Conservation (phyloP, 2,888 invertebrate genomes). For the Mythimna impura region DNA sequence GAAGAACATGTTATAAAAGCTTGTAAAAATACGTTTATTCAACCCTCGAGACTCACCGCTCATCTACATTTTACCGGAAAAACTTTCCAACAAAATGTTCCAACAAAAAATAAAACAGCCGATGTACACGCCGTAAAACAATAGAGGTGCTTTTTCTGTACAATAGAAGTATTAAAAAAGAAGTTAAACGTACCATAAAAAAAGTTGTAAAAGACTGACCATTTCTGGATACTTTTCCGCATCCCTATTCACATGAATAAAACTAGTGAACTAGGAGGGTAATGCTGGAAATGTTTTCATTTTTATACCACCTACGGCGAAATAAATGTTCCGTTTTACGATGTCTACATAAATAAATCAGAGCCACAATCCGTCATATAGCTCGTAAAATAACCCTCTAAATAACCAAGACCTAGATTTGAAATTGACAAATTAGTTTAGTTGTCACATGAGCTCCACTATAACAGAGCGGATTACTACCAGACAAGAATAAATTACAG, state of each 20-base stretch:
- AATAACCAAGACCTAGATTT: constrained; percentile 26
- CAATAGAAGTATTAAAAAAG: constrained; percentile 47
- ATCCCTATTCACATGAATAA: constrained; percentile 26
- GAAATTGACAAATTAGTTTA: constrained; percentile 39
- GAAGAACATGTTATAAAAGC: constrained; percentile 18
- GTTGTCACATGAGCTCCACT: constrained; percentile 14
- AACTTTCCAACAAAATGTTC: constrained; percentile 25
- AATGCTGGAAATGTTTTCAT: constrained; percentile 30
- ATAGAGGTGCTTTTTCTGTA: constrained; percentile 33
- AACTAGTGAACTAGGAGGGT: constrained; percentile 24
- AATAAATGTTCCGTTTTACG: constrained; percentile 48
- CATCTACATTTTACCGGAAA: constrained; percentile 32
- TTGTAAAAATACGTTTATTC: constrained; percentile 46
- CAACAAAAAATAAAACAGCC: constrained; percentile 25
- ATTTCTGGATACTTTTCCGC: constrained; percentile 38
- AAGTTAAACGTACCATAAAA: constrained; percentile 47
- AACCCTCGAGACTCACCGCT: constrained; percentile 21
- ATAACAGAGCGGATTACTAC: constrained; percentile 12
- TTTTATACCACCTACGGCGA: constrained; percentile 41
- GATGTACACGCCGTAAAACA: constrained; percentile 38
- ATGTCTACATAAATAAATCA: constrained; percentile 40
- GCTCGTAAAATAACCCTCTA: constrained; percentile 27
- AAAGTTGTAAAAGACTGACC: constrained; percentile 50
- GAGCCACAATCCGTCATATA: constrained; percentile 18
- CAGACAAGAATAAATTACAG: constrained; percentile 27